phyloP scores from a whole-genome alignment of 2,797 vertebrate genomes.

The Apogon talboti region DNA sequence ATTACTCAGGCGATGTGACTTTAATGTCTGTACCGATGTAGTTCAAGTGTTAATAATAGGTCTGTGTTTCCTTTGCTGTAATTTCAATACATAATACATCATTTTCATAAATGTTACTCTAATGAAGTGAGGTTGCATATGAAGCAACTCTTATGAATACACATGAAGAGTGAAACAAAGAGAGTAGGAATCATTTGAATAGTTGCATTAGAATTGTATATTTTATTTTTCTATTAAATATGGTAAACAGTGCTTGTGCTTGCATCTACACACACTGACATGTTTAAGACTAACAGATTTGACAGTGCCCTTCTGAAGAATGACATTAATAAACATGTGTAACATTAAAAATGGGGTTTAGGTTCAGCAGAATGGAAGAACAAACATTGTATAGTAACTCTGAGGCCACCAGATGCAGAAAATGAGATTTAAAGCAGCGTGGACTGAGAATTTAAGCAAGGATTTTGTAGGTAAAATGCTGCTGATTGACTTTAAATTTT shows the following conservation, averaged over 20 bases:
- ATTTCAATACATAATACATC: slow-evolving; percentile 85
- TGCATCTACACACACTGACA: slow-evolving; percentile 84
- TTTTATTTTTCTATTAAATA: slow-evolving; percentile 91
- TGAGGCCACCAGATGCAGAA: slow-evolving; percentile 16
- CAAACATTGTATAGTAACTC: slow-evolving; percentile 24
- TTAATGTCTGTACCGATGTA: slow-evolving; percentile 57
- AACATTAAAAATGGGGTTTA: slow-evolving; percentile 54
- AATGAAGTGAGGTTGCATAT: slow-evolving; percentile 91
- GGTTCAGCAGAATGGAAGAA: slow-evolving; percentile 46
- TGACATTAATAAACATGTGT: slow-evolving; percentile 94
- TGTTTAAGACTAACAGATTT: slow-evolving; percentile 84
- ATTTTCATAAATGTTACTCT: slow-evolving; percentile 95
- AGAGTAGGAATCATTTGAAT: slow-evolving; percentile 89
- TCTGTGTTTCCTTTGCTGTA: slow-evolving; percentile 85
- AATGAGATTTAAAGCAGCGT: not conserved
- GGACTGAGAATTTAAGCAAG: not conserved
- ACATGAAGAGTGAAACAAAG: slow-evolving; percentile 85
- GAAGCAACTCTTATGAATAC: slow-evolving; percentile 89
- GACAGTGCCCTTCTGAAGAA: slow-evolving; percentile 87
- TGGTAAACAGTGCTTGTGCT: slow-evolving; percentile 88
- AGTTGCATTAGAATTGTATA: slow-evolving; percentile 91
- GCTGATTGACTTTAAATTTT: not conserved
- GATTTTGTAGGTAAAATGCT: not conserved
- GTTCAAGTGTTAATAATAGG: slow-evolving; percentile 88
- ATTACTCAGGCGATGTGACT: slow-evolving; percentile 31